These are phyloP conservation scores for Drosophila nigromelanica DNA, from an alignment of 1,140 invertebrate species.

Conservation along the genomic window DNA sequence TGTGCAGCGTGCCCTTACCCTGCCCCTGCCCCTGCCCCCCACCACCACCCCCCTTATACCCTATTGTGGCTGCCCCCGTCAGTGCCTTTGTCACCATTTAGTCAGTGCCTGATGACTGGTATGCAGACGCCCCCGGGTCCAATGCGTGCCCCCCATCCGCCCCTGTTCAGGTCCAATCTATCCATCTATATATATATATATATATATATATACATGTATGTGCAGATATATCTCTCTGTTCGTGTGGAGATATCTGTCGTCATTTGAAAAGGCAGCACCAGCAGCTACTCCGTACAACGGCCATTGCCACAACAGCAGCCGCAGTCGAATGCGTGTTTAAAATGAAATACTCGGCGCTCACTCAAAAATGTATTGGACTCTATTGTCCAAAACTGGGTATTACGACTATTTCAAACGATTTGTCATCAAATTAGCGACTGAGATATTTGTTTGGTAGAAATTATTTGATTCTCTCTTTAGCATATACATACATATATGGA, in stretches of 20 bases:
- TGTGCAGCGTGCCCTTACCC: constrained; percentile 2
- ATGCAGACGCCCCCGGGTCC: constrained; percentile 50
- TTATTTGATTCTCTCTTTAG: no score
- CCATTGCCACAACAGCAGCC: constrained; percentile 31
- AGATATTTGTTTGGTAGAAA: no score
- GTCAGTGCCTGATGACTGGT: constrained; percentile 51
- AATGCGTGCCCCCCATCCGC: background rate
- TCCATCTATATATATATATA: constrained; percentile 65
- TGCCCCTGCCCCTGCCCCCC: background rate
- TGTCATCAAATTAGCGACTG: constrained; percentile 12
- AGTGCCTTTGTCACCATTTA: constrained; percentile 76
- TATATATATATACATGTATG: constrained; percentile 43
- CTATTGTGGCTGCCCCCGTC: constrained; percentile 1
- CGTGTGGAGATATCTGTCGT: constrained; percentile 77
- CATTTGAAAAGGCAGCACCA: constrained; percentile 39
- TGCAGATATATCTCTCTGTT: constrained; percentile 21
- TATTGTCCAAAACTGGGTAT: constrained; percentile 10
- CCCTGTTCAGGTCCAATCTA: constrained; percentile 58
- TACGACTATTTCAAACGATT: constrained; percentile 17
- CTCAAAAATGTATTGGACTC: constrained; percentile 69
- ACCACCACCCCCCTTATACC: background rate
- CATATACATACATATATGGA: no score
- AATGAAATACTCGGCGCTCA: constrained; percentile 78
- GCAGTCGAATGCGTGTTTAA: constrained; percentile 73
- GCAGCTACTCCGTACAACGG: constrained; percentile 12